These are phyloP conservation scores for Bergia puertoricense DNA, from an alignment of 92 coral and sea anemone species.

Conservation along the genomic window DNA sequence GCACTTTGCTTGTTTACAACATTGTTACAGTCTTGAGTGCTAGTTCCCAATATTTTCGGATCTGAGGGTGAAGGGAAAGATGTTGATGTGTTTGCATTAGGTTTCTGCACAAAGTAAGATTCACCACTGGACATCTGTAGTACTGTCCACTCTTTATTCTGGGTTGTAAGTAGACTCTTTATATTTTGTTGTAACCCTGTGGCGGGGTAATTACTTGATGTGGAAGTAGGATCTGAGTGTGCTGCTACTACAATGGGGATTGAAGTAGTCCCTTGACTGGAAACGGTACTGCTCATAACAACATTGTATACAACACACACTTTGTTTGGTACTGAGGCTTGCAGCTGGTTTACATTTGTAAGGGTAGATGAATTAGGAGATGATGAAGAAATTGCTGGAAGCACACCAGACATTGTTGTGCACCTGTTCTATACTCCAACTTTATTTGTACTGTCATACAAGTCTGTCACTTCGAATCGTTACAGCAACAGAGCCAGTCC, in stretches of 20 bases:
- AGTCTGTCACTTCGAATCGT: too few species aligned
- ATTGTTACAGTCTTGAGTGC: background rate
- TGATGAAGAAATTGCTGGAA: background rate
- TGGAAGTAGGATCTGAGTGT: background rate
- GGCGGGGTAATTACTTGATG: background rate
- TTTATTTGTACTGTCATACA: background rate
- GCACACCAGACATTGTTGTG: background rate
- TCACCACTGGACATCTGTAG: slow-evolving; percentile 9
- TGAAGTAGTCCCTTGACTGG: background rate
- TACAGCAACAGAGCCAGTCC: background rate
- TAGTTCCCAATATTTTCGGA: background rate
- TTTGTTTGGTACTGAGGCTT: background rate
- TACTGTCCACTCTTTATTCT: background rate
- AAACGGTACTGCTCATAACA: background rate
- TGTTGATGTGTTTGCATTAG: background rate
- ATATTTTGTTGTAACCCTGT: background rate
- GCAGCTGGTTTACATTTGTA: background rate
- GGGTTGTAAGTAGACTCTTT: background rate
- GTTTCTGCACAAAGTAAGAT: slow-evolving; percentile 5
- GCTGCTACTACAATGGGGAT: background rate
- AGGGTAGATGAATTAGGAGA: background rate
- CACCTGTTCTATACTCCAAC: background rate
- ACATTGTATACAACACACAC: background rate
- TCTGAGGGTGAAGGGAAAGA: background rate
- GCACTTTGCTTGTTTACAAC: background rate